Conservation (phyloP, 2,113 vertebrate genomes). For the Cryptomyrus ogoouensis region DNA sequence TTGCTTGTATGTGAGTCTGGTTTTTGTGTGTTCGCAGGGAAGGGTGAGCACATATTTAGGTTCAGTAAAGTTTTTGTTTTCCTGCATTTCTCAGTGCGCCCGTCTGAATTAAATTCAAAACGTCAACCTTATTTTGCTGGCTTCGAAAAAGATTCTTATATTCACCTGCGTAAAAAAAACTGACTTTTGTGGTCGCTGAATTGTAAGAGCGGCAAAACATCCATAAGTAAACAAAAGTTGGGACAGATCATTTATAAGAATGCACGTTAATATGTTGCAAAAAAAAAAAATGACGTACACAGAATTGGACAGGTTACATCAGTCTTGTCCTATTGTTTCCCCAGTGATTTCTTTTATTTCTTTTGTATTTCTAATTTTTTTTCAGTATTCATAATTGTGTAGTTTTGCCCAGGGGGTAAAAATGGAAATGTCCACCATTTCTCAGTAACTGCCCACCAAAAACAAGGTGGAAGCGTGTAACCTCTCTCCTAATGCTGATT, state of each 20-base stretch:
- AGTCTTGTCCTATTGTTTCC: background rate
- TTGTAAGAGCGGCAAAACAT: background rate
- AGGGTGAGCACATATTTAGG: slow-evolving; percentile 60
- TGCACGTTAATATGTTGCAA: background rate
- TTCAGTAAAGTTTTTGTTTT: slow-evolving; percentile 57
- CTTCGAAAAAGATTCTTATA: slow-evolving; percentile 32
- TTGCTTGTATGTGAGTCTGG: background rate
- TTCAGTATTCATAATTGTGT: background rate
- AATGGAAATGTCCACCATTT: background rate
- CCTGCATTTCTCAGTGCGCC: slow-evolving; percentile 47
- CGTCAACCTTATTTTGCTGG: slow-evolving; percentile 40
- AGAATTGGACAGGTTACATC: background rate
- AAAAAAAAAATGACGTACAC: background rate
- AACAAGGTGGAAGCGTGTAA: background rate
- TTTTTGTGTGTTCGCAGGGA: slow-evolving; percentile 34
- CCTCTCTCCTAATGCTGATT: background rate
- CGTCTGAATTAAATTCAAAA: slow-evolving; percentile 55
- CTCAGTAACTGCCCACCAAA: background rate
- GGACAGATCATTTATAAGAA: background rate
- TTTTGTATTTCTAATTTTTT: background rate
- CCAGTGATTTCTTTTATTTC: background rate
- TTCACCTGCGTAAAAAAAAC: background rate
- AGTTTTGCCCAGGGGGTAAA: background rate
- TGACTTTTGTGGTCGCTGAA: background rate
- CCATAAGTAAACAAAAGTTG: background rate